Evolutionary conservation across 2,888 invertebrate species (phyloP), one percentile per base, ranked within the genome.

Genomic region (Ctenicera cuprea): DNA sequence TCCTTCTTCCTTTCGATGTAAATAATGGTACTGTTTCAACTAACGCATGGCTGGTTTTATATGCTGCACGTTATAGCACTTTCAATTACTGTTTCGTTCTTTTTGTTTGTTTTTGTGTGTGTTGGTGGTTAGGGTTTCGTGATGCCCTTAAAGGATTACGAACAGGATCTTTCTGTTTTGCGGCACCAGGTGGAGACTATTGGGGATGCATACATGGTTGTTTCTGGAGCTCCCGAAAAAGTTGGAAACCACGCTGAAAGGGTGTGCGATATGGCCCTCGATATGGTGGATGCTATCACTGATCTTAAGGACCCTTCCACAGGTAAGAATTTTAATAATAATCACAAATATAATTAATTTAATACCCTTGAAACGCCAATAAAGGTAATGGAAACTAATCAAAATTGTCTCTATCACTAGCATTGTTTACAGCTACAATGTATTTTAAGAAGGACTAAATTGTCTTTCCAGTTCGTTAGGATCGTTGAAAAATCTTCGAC

Each of bases 121-220:
- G 61, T 77, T 77, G 73, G 71, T 75, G 75, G 74, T 70, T 74
- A 76, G 76, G 74, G 68, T 73, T 73, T 63, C 66, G 71, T 64
- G 61, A 64, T 74, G 50, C 70, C 66, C 67, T 69, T 61, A 68
- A 74, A 67, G 73, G 75, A 71, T 78, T 75, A 77, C 76, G 72
- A 69, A 66, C 22, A 59, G 71, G 73, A 70, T 71, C 54, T 66
- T 74, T 76, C 52, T 77, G 71, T 73, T 76, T 75, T 77, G 74
- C 66, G 67, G 69, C 78, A 82, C 30, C 85, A 97, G 96, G 96
- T 97, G 43, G 98, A 98, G 88, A 98, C 98, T 0, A 98, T 98
- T 79, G 98, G 98, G 0, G 98, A 99, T 85, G 98, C 98, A 0
- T 99, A 98, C 86, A 98, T 99, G 98, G 97, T 98, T 0, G 98